Percentiles rank a stretch among this genome's conserved stretches.
These are phyloP conservation scores for Gobio occitaniae DNA, from an alignment of 2,797 vertebrate genomes.

Conservation along the genomic window DNA sequence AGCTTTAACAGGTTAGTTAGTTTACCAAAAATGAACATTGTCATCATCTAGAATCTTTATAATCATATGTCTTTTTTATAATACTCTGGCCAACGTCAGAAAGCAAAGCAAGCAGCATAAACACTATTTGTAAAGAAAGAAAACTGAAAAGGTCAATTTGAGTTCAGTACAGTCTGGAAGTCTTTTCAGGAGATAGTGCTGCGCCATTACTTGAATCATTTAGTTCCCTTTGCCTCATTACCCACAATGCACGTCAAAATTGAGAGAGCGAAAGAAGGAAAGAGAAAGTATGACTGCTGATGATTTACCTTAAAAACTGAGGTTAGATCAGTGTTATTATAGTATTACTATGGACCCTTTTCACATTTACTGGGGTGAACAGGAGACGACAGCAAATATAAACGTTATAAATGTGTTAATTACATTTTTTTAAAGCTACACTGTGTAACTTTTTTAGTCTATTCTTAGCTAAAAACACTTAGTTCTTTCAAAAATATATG, in stretches of 20 bases:
- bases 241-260: neutral
- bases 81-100: neutral
- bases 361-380: neutral
- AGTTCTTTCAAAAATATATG: too few species aligned
- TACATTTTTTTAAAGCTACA: neutral
- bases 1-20: neutral
- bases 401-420: neutral
- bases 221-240: conserved; percentile 11
- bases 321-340: neutral
- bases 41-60: neutral
- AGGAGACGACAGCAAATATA: neutral
- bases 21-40: too few species aligned
- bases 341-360: neutral
- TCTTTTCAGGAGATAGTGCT: conserved; percentile 13
- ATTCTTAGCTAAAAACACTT: too few species aligned
- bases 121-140: neutral
- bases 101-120: conserved; percentile 16
- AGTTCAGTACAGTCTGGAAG: conserved; percentile 18
- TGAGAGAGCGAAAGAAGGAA: neutral
- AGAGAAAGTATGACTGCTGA: neutral
- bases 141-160: neutral
- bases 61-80: neutral
- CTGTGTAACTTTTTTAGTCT: too few species aligned
- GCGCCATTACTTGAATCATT: conserved; percentile 47
- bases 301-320: neutral